Conservation (phyloP, 2,888 invertebrate species). For the Philereme vetulata region DNA sequence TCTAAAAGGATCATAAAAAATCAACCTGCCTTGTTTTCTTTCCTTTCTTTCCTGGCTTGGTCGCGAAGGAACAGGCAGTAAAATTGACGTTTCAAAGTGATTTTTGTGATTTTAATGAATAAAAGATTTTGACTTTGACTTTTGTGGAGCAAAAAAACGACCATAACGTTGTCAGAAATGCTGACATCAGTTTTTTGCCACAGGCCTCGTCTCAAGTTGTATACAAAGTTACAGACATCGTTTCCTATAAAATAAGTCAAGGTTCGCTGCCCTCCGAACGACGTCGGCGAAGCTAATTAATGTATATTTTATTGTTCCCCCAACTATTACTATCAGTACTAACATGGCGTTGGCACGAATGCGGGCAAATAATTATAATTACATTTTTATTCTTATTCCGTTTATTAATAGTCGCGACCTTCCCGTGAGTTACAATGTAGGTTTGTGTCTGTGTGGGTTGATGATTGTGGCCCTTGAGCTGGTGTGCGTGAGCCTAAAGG, state of each 20-base stretch:
- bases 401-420: constrained; percentile 56
- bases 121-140: too few species aligned
- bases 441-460: constrained; percentile 21
- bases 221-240: constrained; percentile 35
- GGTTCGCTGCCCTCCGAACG: constrained; percentile 53
- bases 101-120: too few species aligned
- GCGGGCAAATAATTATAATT: constrained; percentile 81
- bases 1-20: too few species aligned
- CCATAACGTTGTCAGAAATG: background rate
- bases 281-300: constrained; percentile 69
- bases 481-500: background rate
- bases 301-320: constrained; percentile 82
- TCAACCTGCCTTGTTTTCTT: too few species aligned
- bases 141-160: background rate
- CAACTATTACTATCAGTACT: constrained; percentile 70
- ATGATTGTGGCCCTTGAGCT: background rate
- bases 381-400: constrained; percentile 75
- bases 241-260: constrained; percentile 40
- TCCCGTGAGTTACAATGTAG: constrained; percentile 37
- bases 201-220: background rate
- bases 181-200: background rate
- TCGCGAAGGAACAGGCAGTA: too few species aligned
- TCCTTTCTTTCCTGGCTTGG: too few species aligned
- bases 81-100: too few species aligned
- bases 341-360: constrained; percentile 71